Percentiles rank a stretch among this genome's conserved stretches.
These are phyloP conservation scores for Chloropsis cyanopogon DNA, from an alignment of 2,113 vertebrate genomes.

Conservation along the genomic window DNA sequence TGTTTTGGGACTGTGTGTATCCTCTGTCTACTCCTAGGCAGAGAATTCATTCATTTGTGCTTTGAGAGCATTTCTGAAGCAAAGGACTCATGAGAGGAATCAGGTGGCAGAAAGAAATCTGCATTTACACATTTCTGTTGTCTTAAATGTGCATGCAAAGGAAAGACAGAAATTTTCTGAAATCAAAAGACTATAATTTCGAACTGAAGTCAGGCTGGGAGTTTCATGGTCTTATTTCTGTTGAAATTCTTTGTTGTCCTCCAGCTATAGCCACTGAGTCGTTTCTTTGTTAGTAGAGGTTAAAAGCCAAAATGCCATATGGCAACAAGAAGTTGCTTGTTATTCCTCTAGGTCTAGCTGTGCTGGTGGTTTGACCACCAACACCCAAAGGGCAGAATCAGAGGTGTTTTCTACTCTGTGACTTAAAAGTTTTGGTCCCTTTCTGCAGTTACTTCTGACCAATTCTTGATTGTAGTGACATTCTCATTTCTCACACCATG, in stretches of 20 bases:
- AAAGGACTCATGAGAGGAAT: neutral
- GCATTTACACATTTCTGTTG: neutral
- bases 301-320: neutral
- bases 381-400: neutral
- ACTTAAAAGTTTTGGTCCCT: neutral
- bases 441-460: neutral
- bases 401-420: neutral
- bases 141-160: neutral
- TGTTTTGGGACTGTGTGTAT: neutral
- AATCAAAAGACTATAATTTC: neutral
- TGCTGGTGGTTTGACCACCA: neutral
- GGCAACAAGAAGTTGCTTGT: neutral
- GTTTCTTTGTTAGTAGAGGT: neutral
- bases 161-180: neutral
- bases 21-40: neutral
- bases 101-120: neutral
- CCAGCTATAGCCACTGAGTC: neutral
- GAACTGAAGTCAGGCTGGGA: neutral
- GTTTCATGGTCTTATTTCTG: neutral
- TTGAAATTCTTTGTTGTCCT: neutral
- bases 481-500: neutral
- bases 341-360: neutral
- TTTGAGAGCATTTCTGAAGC: neutral
- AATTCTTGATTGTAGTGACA: fast-evolving
- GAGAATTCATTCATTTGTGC: neutral